phyloP scores from a whole-genome alignment of 2,888 invertebrate genomes.

The Ommatoiulus sabulosus region DNA sequence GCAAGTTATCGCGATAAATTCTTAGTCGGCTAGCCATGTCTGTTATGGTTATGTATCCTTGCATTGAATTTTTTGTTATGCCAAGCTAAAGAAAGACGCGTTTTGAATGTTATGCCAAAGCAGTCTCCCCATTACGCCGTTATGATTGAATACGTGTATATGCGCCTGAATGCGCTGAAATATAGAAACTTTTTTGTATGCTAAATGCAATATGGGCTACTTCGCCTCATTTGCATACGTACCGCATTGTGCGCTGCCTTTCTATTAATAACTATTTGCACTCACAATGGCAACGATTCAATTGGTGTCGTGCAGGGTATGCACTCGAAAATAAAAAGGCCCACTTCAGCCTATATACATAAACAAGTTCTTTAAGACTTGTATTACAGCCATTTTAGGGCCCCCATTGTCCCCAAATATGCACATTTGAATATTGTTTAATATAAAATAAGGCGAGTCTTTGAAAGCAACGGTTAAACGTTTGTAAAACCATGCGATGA shows the following conservation, averaged over 20 bases:
- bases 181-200: conserved; percentile 24
- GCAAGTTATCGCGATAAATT: neutral
- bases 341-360: neutral
- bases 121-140: conserved; percentile 20
- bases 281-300: neutral
- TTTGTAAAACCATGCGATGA: neutral
- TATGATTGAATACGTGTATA: conserved; percentile 38
- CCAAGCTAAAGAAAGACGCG: neutral
- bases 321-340: conserved; percentile 43
- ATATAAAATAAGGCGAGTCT: conserved; percentile 10
- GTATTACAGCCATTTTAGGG: conserved; percentile 43
- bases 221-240: conserved; percentile 27
- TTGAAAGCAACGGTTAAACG: conserved; percentile 21
- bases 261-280: conserved; percentile 33
- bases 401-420: neutral
- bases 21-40: neutral
- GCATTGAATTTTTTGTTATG: neutral
- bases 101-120: neutral
- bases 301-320: conserved; percentile 33
- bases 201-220: conserved; percentile 43
- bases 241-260: neutral
- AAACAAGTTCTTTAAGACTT: conserved; percentile 38
- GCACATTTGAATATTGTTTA: conserved; percentile 36
- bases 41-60: neutral
- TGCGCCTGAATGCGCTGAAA: conserved; percentile 19